Evolutionary conservation across 2,888 invertebrate genomes (phyloP).

Genomic region (Calliphora vomitoria): DNA sequence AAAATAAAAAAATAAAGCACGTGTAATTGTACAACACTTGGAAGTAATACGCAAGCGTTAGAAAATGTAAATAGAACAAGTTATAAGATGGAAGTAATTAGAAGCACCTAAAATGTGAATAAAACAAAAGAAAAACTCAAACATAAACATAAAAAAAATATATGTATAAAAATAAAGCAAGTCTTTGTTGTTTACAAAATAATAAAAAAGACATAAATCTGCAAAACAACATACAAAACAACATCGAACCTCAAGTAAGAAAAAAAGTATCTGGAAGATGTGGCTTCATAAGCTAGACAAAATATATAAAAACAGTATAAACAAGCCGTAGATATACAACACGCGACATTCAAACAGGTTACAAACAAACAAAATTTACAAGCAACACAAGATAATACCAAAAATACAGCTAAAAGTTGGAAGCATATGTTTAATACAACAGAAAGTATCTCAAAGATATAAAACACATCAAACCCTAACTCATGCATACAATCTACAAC

Average conservation of each 20-base stretch:
- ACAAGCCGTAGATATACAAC: not conserved
- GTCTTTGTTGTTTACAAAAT: constrained; percentile 35
- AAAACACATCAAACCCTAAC: not conserved
- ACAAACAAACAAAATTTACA: not conserved
- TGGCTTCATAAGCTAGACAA: not conserved
- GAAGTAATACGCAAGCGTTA: constrained; percentile 72
- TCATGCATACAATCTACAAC: not conserved
- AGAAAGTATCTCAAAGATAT: constrained; percentile 13
- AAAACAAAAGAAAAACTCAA: constrained; percentile 45
- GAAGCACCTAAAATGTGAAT: constrained; percentile 56
- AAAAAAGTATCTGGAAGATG: constrained; percentile 32
- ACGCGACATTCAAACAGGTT: constrained; percentile 14
- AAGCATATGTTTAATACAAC: not conserved
- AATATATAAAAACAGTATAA: constrained; percentile 13
- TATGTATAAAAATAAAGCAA: constrained; percentile 36
- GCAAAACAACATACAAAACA: constrained; percentile 3
- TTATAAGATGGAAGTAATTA: constrained; percentile 70
- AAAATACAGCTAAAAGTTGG: not conserved
- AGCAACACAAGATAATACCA: not conserved
- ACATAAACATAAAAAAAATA: not conserved
- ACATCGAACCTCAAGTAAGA: constrained; percentile 25
- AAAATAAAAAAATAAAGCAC: constrained; percentile 70
- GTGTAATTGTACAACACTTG: constrained; percentile 64
- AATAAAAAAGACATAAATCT: not conserved
- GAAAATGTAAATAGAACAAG: constrained; percentile 75